Percentiles rank a stretch among this genome's conserved stretches.
Evolutionary conservation across 2,113 vertebrate species (phyloP).

Genomic region (Columbina picui): DNA sequence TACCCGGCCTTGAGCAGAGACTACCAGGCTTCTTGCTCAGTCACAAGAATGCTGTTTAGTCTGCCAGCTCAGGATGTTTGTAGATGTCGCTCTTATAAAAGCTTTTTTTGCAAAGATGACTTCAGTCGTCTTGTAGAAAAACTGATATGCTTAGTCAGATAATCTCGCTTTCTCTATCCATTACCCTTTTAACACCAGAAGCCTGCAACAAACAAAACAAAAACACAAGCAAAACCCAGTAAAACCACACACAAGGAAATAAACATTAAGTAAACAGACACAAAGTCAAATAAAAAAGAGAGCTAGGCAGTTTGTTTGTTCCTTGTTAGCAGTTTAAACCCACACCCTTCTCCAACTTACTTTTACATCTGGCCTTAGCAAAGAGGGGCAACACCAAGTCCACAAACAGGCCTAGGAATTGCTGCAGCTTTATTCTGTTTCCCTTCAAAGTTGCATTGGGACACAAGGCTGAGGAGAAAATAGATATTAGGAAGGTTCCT

Average conservation of each 20-base stretch:
- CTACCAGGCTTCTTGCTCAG: neutral
- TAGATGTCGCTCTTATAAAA: neutral
- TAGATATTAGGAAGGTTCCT: neutral
- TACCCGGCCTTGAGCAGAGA: neutral
- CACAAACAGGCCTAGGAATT: neutral
- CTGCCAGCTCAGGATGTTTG: neutral
- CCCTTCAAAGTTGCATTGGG: neutral
- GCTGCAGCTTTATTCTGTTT: neutral
- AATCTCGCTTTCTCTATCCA: neutral
- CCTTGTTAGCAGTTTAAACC: neutral
- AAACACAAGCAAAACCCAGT: neutral
- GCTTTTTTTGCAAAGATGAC: neutral
- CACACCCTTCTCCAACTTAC: neutral
- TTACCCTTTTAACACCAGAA: neutral
- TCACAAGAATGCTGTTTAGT: neutral
- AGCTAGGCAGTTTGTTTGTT: neutral
- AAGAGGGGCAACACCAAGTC: accelerated
- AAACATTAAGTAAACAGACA: neutral
- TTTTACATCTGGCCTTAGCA: neutral
- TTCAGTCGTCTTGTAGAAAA: neutral
- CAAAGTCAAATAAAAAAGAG: neutral
- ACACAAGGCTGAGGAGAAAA: neutral
- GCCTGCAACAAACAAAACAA: neutral
- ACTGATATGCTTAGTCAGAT: neutral
- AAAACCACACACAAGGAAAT: neutral